Evolutionary conservation across 2,113 vertebrate genomes (phyloP).

Genomic region (Epinephelus moara): DNA sequence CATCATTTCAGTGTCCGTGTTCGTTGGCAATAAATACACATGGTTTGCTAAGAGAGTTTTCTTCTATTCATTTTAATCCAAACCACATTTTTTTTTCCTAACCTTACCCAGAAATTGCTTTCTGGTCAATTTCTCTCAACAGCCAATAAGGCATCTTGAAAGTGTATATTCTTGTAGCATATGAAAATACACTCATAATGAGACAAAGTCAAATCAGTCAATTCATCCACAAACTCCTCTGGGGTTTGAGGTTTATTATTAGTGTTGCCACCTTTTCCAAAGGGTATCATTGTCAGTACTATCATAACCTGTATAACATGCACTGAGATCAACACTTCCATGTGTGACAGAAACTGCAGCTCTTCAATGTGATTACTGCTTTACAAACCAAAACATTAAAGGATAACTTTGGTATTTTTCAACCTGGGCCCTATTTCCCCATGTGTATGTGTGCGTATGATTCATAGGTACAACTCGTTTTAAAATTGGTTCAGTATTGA

Average conservation of each 20-base stretch:
- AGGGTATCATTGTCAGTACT: background rate
- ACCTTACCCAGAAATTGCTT: too few relatives aligned
- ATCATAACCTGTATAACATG: background rate
- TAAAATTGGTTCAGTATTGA: too few relatives aligned
- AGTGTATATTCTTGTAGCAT: background rate
- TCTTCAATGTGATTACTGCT: background rate
- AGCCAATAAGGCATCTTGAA: background rate
- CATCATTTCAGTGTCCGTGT: background rate
- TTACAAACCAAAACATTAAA: background rate
- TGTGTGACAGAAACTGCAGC: background rate
- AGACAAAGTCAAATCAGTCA: background rate
- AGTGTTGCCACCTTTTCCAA: background rate
- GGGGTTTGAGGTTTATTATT: slow-evolving; percentile 4
- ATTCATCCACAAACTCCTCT: background rate
- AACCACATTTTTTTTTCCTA: too few relatives aligned
- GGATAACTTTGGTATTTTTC: too few relatives aligned
- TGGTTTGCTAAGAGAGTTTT: too few relatives aligned
- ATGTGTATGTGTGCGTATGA: too few relatives aligned
- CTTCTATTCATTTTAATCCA: too few relatives aligned
- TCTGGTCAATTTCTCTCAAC: too few relatives aligned
- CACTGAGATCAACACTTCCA: background rate
- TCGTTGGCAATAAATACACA: background rate
- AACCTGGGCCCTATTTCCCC: too few relatives aligned
- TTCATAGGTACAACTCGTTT: too few relatives aligned
- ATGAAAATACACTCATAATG: background rate